These are phyloP conservation scores for Perizoma affinitatum DNA, from an alignment of 2,888 invertebrate species.

Conservation along the genomic window DNA sequence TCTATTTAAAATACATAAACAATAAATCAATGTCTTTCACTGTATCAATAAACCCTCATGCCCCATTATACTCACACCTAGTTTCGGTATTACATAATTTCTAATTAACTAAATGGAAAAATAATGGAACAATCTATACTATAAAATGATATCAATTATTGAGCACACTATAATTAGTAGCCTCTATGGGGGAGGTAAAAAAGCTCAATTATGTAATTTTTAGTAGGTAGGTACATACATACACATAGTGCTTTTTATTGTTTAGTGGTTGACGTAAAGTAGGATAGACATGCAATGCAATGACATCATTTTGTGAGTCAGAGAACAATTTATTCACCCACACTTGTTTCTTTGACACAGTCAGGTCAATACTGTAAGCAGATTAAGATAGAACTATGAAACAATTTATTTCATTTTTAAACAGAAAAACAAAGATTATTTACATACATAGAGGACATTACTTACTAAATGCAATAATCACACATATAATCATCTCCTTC, in stretches of 20 bases:
- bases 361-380: not conserved
- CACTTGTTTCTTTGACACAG: not conserved
- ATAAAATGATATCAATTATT: no score
- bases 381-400: conserved; percentile 12
- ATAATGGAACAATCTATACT: no score
- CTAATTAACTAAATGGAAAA: no score
- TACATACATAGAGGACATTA: conserved; percentile 37
- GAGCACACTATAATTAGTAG: no score
- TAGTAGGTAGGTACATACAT: no score
- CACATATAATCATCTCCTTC: conserved; percentile 92
- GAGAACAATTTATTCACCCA: conserved; percentile 20
- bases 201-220: no score
- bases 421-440: not conserved
- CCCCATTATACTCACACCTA: no score
- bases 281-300: conserved; percentile 8
- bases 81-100: no score
- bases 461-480: conserved; percentile 92
- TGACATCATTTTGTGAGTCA: conserved; percentile 26
- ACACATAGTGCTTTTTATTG: not conserved
- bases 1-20: no score
- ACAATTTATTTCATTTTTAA: not conserved
- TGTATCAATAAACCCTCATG: no score
- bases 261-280: not conserved
- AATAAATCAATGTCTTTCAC: no score
- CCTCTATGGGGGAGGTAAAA: no score